phyloP scores from a whole-genome alignment of 2,113 vertebrate genomes.

The Nannospalax galili region DNA sequence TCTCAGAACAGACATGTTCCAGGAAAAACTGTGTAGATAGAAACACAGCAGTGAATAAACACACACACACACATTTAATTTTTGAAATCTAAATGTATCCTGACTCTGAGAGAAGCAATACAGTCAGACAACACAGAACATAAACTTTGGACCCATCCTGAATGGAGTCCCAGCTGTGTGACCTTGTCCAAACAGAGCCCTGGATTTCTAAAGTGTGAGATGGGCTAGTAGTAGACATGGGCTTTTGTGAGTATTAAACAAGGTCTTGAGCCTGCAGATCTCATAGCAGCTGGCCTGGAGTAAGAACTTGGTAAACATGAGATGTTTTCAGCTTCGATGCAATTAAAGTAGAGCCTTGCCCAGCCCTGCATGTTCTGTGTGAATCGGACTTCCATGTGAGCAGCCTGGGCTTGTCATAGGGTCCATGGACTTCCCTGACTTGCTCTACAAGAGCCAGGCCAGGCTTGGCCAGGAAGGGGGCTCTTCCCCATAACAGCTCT shows the following conservation, averaged over 20 bases:
- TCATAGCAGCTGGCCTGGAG: background rate
- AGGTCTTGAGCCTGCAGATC: fast-evolving
- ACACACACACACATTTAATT: background rate
- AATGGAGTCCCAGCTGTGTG: background rate
- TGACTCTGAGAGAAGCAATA: background rate
- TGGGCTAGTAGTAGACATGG: background rate
- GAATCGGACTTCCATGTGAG: background rate
- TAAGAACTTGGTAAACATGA: background rate
- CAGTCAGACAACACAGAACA: background rate
- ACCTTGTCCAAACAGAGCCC: background rate
- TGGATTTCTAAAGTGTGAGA: background rate
- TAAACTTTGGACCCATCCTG: background rate
- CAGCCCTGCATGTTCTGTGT: background rate
- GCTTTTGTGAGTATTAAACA: background rate
- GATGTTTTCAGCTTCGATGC: background rate
- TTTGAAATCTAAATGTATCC: background rate
- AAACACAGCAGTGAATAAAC: background rate
- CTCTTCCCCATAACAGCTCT: background rate
- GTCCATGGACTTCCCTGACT: background rate
- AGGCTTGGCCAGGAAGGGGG: background rate
- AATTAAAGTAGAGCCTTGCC: background rate
- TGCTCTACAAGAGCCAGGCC: background rate
- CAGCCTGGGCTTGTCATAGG: fast-evolving
- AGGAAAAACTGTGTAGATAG: background rate
- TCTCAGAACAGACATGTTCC: background rate